Evolutionary conservation across 2,113 vertebrate species (phyloP), one percentile per base, ranked within the genome.

Genomic region (Laticauda laticaudata): DNA sequence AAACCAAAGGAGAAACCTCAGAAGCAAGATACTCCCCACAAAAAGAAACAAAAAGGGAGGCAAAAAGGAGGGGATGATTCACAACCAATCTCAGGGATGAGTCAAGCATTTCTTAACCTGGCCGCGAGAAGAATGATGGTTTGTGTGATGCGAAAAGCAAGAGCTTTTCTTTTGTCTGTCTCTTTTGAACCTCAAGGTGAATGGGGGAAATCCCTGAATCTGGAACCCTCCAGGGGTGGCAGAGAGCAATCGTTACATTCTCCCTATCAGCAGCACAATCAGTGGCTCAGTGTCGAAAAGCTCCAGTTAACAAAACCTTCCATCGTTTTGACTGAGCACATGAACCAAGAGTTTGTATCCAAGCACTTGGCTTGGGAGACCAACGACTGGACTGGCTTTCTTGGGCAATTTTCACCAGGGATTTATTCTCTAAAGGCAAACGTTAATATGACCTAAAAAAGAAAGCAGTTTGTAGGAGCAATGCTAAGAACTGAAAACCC

Each of bases 381-480:
- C 34, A 81, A 43, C 18, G 1, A 39, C 34, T 21, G 1, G 75
- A 81, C 34, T 10, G 75, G 75, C 75, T 81, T 43, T 81, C 75
- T 81, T 81, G 34, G 75, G 34, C 39, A 43, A 81, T 81, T 43
- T 21, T 39, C 34, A 81, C 18, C 75, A 23, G 3, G 3, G 75
- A 3, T 43, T 81, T 81, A 23, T 81, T 81, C 75, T 81, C 75
- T 43, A 43, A 81, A 48, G 26, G 54, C 94, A 91, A 93, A 91
- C 95, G 91, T 81, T 81, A 81, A 43, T 43, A 39, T 21, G 34
- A 10, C 1, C 34, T 39, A 34, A 43, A 81, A 81, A 81, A 43
- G 75, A 23, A 43, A 43, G 88, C 43, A 24, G 90, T 91, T 64
- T 93, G 69, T 89, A 95, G 11, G 69, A 57, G 26, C 45, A 69